Conservation (phyloP, 2,888 invertebrate species). For the Drosophila limbata region DNA sequence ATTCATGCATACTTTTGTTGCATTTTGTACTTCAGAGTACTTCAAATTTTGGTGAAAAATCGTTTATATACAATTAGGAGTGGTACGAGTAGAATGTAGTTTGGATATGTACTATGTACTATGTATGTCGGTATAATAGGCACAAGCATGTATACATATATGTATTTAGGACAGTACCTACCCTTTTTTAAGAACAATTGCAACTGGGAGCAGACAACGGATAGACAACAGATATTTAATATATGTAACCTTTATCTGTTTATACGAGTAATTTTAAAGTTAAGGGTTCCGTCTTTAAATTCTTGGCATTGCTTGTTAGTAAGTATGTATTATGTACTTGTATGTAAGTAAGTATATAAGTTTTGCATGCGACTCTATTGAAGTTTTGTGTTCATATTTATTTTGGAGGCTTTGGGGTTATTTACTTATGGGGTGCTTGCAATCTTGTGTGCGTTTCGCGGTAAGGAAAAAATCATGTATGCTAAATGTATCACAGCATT, state of each 20-base stretch:
- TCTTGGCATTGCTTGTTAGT: constrained; percentile 20
- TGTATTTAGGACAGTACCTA: constrained; percentile 40
- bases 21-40: constrained; percentile 35
- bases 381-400: constrained; percentile 22
- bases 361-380: constrained; percentile 39
- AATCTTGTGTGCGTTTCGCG: constrained; percentile 48
- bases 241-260: constrained; percentile 16
- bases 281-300: constrained; percentile 40
- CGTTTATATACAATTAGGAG: constrained; percentile 47
- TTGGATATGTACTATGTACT: constrained; percentile 17
- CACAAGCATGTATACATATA: constrained; percentile 15
- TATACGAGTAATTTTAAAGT: constrained; percentile 10
- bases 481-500: constrained; percentile 83
- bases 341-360: constrained; percentile 13
- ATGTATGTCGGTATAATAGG: constrained; percentile 19
- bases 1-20: constrained; percentile 62
- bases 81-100: constrained; percentile 17
- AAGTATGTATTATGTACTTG: constrained; percentile 22
- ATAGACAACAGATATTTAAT: constrained; percentile 33
- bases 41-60: constrained; percentile 28
- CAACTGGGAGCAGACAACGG: constrained; percentile 27
- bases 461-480: constrained; percentile 55
- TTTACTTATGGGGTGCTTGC: constrained; percentile 19
- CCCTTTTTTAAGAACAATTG: constrained; percentile 20
- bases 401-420: constrained; percentile 8